Conservation (phyloP, 2,797 vertebrate species). For the Spea hammondii region DNA sequence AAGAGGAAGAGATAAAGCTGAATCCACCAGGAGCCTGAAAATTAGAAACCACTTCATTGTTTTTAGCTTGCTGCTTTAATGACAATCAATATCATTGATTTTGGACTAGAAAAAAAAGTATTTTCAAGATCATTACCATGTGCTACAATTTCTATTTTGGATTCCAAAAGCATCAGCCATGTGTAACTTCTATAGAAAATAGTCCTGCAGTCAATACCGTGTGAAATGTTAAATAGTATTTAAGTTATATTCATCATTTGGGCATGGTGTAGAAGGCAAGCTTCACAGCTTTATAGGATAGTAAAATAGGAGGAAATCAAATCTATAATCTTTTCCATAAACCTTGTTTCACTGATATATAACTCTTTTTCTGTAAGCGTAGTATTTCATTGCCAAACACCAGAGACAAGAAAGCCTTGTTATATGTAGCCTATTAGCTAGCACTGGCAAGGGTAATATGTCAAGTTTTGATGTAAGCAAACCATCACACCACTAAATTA, state of each 20-base stretch:
- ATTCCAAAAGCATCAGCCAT: constrained; percentile 63
- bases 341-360: neutral
- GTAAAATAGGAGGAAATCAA: neutral
- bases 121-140: constrained; percentile 69
- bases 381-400: neutral
- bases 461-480: neutral
- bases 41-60: constrained; percentile 75
- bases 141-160: constrained; percentile 57
- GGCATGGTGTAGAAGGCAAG: neutral
- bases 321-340: neutral
- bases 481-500: neutral
- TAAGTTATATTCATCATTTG: constrained; percentile 20
- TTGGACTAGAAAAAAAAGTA: constrained; percentile 66
- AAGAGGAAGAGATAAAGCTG: constrained; percentile 68
- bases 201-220: constrained; percentile 59
- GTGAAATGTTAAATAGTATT: constrained; percentile 49
- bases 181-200: constrained; percentile 50
- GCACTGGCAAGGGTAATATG: neutral
- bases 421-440: constrained; percentile 2
- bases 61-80: constrained; percentile 72
- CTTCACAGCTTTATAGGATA: neutral
- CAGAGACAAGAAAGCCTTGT: neutral
- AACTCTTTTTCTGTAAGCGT: neutral
- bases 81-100: constrained; percentile 76
- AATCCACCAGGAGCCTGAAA: constrained; percentile 73